Evolutionary conservation across 2,113 vertebrate genomes (phyloP).

Genomic region (Misgurnus anguillicaudatus): DNA sequence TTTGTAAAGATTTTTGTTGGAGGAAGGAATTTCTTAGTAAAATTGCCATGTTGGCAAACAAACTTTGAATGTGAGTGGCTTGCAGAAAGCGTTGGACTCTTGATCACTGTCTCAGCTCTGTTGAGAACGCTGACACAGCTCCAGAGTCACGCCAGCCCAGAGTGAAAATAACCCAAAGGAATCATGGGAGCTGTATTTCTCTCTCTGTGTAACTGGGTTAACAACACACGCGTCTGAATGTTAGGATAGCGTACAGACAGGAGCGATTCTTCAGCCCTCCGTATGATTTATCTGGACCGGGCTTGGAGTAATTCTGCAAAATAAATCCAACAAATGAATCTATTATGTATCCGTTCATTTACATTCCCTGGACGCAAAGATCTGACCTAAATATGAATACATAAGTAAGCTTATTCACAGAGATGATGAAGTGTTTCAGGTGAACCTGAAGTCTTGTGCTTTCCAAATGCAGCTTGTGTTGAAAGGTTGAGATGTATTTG

Average conservation of each 20-base stretch:
- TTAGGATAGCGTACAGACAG: not conserved
- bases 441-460: not conserved
- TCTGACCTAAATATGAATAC: constrained; percentile 3
- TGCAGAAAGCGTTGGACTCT: constrained; percentile 50
- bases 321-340: constrained; percentile 4
- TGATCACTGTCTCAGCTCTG: constrained; percentile 54
- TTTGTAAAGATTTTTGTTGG: constrained; percentile 32
- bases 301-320: not conserved
- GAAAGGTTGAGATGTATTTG: not conserved
- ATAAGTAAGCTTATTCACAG: not conserved
- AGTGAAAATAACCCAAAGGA: constrained; percentile 50
- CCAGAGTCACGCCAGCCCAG: constrained; percentile 47
- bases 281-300: not conserved
- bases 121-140: constrained; percentile 51
- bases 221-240: constrained; percentile 5
- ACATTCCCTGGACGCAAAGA: not conserved
- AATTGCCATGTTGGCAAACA: constrained; percentile 52
- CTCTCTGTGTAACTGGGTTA: constrained; percentile 27
- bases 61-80: constrained; percentile 53
- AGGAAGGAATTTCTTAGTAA: constrained; percentile 42
- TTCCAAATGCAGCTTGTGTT: not conserved
- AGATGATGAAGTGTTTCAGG: not conserved
- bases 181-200: constrained; percentile 51
- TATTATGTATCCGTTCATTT: constrained; percentile 5
- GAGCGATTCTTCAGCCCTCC: constrained; percentile 9